Conservation (phyloP, 1,140 invertebrate species). For the Ylistrum balloti region DNA sequence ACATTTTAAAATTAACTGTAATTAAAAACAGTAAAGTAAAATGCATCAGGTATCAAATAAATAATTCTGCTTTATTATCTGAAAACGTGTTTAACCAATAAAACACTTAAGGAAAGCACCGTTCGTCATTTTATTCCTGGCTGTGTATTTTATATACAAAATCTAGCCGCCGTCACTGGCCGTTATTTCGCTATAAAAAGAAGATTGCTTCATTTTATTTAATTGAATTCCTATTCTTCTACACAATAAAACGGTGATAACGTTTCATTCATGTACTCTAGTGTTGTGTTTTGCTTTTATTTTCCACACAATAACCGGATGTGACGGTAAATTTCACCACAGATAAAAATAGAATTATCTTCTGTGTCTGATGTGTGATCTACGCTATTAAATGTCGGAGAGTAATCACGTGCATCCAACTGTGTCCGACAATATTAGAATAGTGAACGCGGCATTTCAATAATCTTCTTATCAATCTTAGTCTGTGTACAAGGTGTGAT, state of each 20-base stretch:
- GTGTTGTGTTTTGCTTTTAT: slow-evolving; percentile 12
- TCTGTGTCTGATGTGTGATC: neutral
- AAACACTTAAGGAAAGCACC: neutral
- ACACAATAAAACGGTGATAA: neutral
- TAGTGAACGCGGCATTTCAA: too few relatives aligned
- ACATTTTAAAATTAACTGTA: too few relatives aligned
- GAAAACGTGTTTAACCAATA: neutral
- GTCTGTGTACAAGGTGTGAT: too few relatives aligned
- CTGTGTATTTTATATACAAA: neutral
- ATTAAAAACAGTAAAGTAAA: too few relatives aligned
- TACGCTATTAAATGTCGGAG: neutral
- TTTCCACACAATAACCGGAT: neutral
- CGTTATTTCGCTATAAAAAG: neutral
- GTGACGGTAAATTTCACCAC: neutral
- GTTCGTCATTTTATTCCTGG: neutral
- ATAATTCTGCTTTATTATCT: neutral
- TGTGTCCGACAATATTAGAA: too few relatives aligned
- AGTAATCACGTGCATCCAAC: neutral
- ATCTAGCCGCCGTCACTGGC: neutral
- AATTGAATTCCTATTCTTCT: neutral
- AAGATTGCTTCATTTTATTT: neutral
- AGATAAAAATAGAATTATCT: slow-evolving; percentile 36
- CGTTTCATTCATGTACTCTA: neutral
- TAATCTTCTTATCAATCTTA: too few relatives aligned
- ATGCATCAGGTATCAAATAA: neutral